Evolutionary conservation across 2,797 vertebrate species (phyloP), one percentile per base, ranked within the genome.

Genomic region (Sandelia bainsii): DNA sequence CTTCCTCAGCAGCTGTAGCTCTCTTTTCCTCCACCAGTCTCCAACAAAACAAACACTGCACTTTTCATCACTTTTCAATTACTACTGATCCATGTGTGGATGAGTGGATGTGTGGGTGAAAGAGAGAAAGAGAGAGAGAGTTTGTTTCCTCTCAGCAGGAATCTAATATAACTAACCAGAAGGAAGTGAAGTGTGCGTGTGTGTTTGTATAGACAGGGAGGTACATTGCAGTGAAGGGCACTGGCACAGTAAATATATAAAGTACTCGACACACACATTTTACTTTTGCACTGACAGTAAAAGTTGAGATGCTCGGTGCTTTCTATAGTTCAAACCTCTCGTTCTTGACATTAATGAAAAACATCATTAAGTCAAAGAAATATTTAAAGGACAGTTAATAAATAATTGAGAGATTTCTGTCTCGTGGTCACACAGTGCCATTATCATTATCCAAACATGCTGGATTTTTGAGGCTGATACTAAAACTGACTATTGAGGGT

Each of bases 91-190:
- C 1, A 27, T 39, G 60, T 10, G 27, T 29, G 27, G 27, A 6
- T 29, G 27, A 29, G 25, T 51, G 57, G 1, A 27, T 39, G 60
- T 10, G 27, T 29, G 27, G 27, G 27, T 29, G 27, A 29, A 32
- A 9, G 27, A 19, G 19, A 25, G 22, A 56, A 44, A 59, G 46
- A 27, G 17, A 25, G 22, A 11, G 32, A 22, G 27, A 19, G 56
- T 12, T 25, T 20, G 67, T 74, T 23, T 49, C 70, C 70, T 83
- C 80, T 83, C 72, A 77, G 78, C 72, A 76, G 71, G 74, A 84
- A 82, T 91, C 87, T 89, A 29, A 16, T 84, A 90, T 88, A 78
- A 82, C 72, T 81, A 86, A 84, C 77, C 69, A 52, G 40, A 39
- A 71, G 57, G 16, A 29, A 65, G 52, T 70, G 51, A 45, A 63